Evolutionary conservation across 2,797 vertebrate species (phyloP), one percentile per base, ranked within the genome.

Genomic region (Sarcophilus harrisii): DNA sequence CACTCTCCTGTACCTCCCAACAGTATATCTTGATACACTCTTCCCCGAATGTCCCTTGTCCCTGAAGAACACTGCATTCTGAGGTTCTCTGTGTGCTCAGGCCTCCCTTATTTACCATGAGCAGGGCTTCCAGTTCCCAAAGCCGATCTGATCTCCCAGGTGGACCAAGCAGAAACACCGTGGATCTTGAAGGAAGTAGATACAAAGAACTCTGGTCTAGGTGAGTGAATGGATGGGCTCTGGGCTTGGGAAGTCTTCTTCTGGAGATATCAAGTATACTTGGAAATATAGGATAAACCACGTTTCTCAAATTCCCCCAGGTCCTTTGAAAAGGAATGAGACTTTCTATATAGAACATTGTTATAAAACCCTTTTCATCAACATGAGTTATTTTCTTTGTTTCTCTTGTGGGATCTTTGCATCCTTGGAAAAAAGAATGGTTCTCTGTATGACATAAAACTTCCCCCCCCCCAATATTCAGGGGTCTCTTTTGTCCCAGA

Each of bases 111-210:
- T 81, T 81, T 81, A 81, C 73, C 73, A 24, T 81, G 73, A 45
- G 73, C 73, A 81, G 73, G 73, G 73, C 73, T 81, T 81, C 73
- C 73, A 81, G 73, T 81, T 45, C 73, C 73, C 73, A 81, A 81
- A 81, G 73, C 73, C 1, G 38, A 81, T 45, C n/a, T 81, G 21
- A 81, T 81, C 73, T 81, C 73, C 21, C 73, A 45, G 21, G 38
- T 81, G 73, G 73, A 81, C 38, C 73, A 81, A 81, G 73, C 38
- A 81, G 73, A 81, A 81, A 45, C 21, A 81, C 21, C 73, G 24
- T 81, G 73, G 73, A 81, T 81, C 21, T 73, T 81, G 73, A 81
- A 81, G 73, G 18, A 81, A 81, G 38, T 27, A 27, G 38, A 81
- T 30, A 24, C 38, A 45, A 81, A 45, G 38, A 81, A 0, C 9